Conservation (phyloP, 2,888 invertebrate species). For the Vandiemenella viatica region DNA sequence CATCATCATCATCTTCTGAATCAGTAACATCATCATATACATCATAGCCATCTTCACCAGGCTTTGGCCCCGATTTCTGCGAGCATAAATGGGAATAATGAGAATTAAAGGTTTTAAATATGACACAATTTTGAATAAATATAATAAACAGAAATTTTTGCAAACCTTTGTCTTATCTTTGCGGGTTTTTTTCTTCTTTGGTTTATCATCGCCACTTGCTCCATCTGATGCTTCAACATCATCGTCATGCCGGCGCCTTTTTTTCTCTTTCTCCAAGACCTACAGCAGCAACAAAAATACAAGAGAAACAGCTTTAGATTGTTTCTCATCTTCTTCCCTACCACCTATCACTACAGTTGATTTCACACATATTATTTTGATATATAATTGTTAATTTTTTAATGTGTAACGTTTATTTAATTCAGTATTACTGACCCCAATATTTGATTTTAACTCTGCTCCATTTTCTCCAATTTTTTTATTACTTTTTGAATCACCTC, state of each 20-base stretch:
- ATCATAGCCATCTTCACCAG: constrained; percentile 13
- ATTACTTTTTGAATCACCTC: too few species aligned
- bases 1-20: constrained; percentile 25
- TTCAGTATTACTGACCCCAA: too few species aligned
- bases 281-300: constrained; percentile 15
- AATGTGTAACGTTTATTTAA: too few species aligned
- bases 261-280: constrained; percentile 60
- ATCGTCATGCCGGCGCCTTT: constrained; percentile 39
- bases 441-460: too few species aligned
- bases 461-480: too few species aligned
- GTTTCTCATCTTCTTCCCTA: neutral
- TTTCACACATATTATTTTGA: neutral
- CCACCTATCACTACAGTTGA: too few species aligned
- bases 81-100: neutral
- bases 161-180: constrained; percentile 4
- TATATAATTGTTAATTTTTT: too few species aligned
- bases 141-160: neutral
- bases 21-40: constrained; percentile 31
- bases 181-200: constrained; percentile 24
- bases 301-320: neutral
- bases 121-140: neutral
- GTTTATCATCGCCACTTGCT: constrained; percentile 29
- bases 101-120: neutral
- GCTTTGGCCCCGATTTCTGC: constrained; percentile 1
- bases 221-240: constrained; percentile 23